Evolutionary conservation across 1,140 invertebrate species (phyloP).

Genomic region (Pinna nobilis): DNA sequence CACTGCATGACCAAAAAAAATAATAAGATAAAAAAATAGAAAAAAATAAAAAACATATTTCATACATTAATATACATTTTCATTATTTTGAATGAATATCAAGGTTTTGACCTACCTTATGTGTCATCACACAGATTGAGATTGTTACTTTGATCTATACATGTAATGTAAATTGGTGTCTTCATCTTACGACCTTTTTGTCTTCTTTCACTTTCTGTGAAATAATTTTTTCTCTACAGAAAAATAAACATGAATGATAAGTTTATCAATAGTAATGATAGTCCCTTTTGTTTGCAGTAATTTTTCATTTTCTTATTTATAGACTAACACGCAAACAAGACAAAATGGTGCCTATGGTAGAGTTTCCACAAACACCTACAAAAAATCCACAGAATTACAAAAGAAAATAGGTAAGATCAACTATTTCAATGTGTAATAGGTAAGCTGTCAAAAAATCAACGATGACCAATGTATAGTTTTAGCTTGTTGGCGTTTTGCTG

Average conservation of each 20-base stretch:
- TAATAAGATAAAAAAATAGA: neutral
- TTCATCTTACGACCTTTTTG: too few relatives aligned
- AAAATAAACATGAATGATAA: too few relatives aligned
- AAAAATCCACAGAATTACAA: slow-evolving; percentile 64
- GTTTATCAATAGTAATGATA: too few relatives aligned
- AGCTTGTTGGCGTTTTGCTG: neutral
- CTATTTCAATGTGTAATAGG: neutral
- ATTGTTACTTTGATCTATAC: too few relatives aligned
- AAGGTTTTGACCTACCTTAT: neutral
- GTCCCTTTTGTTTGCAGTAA: too few relatives aligned
- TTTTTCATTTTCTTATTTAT: neutral
- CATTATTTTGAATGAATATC: too few relatives aligned
- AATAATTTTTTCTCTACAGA: too few relatives aligned
- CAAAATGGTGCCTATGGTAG: neutral
- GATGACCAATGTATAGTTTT: neutral
- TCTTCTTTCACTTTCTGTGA: too few relatives aligned
- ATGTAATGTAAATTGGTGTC: slow-evolving; percentile 1
- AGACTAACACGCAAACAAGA: neutral
- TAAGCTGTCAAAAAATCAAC: too few relatives aligned
- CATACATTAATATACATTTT: neutral
- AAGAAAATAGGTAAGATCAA: slow-evolving; percentile 61
- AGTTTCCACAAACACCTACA: slow-evolving; percentile 26
- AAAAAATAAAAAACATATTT: neutral
- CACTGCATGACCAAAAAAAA: neutral
- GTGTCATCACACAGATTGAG: neutral